Evolutionary conservation across 2,888 invertebrate genomes (phyloP).

Genomic region (Anthoptus insignis): DNA sequence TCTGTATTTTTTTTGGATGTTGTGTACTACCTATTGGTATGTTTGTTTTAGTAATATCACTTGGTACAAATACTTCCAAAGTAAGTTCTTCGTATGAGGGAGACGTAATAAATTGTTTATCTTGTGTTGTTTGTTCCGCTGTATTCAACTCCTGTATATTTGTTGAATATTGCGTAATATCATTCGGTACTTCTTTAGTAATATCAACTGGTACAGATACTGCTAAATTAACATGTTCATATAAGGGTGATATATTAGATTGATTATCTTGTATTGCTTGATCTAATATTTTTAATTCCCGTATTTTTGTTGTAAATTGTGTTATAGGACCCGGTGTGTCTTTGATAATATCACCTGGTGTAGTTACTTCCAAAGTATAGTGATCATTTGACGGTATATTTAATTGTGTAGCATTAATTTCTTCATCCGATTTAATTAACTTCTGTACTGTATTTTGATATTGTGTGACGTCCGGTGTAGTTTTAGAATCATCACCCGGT

Average conservation of each 20-base stretch:
- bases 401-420: not conserved
- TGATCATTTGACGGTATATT: not conserved
- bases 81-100: not conserved
- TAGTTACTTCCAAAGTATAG: not conserved
- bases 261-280: not conserved
- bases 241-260: not conserved
- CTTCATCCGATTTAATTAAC: not conserved
- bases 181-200: too few relatives aligned
- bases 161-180: not conserved
- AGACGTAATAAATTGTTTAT: not conserved
- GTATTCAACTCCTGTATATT: not conserved
- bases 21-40: too few relatives aligned
- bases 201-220: too few relatives aligned
- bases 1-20: too few relatives aligned
- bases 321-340: too few relatives aligned
- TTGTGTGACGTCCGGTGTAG: too few relatives aligned
- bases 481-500: too few relatives aligned
- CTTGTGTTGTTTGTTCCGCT: not conserved
- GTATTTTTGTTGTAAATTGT: not conserved
- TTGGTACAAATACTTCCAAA: too few relatives aligned
- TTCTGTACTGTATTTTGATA: not conserved
- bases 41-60: too few relatives aligned
- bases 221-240: not conserved
- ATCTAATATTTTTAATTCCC: not conserved
- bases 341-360: too few relatives aligned